Evolutionary conservation across 23 tunicate genomes (phyloP).

Genomic region (Clavelina lepadiformis): DNA sequence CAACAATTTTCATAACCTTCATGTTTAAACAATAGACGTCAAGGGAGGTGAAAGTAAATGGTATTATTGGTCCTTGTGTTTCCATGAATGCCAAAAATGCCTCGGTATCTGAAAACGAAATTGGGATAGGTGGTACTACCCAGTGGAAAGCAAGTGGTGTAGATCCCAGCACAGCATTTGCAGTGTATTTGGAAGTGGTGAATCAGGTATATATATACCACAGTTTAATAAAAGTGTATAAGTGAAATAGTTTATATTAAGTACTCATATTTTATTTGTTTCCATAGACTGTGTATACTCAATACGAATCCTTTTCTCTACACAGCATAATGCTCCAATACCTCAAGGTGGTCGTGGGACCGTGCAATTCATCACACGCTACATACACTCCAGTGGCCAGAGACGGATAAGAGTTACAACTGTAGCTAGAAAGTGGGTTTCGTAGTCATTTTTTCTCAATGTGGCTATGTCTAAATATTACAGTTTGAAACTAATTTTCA

Average conservation of each 20-base stretch:
- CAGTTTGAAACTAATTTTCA: neutral
- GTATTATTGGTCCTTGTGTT: constrained; percentile 94
- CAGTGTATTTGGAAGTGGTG: constrained; percentile 91
- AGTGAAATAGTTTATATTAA: too few species aligned
- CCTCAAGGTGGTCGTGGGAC: constrained; percentile 97
- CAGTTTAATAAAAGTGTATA: too few species aligned
- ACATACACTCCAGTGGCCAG: constrained; percentile 84
- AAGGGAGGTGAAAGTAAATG: constrained; percentile 92
- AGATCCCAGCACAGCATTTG: constrained; percentile 69
- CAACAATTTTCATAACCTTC: neutral
- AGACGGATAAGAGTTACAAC: constrained; percentile 87
- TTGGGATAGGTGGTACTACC: constrained; percentile 94
- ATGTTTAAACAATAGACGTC: constrained; percentile 43
- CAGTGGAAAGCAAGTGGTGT: constrained; percentile 92
- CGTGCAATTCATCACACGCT: constrained; percentile 90
- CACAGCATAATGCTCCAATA: constrained; percentile 95
- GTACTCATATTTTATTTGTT: too few species aligned
- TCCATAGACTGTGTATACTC: too few species aligned
- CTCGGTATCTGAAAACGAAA: constrained; percentile 93
- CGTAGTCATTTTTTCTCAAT: neutral
- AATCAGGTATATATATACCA: too few species aligned
- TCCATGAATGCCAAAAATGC: constrained; percentile 63
- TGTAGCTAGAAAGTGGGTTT: constrained; percentile 70
- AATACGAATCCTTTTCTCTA: too few species aligned
- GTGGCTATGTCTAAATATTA: neutral